Base-by-base conservation (phyloP, 1,140 invertebrate genomes). In the Nephila pilipes region DNA sequence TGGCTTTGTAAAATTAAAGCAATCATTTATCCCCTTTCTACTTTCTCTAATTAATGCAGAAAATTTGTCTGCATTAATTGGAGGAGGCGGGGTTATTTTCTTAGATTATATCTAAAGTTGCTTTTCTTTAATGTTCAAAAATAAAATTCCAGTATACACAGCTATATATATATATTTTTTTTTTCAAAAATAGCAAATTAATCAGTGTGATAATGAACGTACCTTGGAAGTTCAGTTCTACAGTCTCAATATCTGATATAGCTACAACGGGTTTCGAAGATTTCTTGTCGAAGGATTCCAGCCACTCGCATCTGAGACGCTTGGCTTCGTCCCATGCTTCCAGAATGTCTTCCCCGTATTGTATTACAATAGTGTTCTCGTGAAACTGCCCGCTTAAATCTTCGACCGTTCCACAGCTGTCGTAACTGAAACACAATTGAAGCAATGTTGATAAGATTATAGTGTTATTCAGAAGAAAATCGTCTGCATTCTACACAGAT, bases 261-360 rank as follows among this genome's bases (percentile, higher is more conserved):
- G 79, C 58, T 0, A 94, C 38, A 0, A 85, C 83, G 1, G 95
- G 95, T 95, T 99, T 98, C n/a, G 98, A 98, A 10, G 98, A 98
- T 0, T 98, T 98, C 96, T 99, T 99, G 95, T 99, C 98, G 95
- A 99, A 99, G 95, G 99, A 98, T 95, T 99, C 99, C 96, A 98
- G 98, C 98, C 98, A 99, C 95, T 99, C 98, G 95, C 98, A 99
- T 80, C 98, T 96, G 58, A 99, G 95, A 94, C 98, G 96, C 95
- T 99, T 99, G n/a, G 98, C 98, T 95, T 99, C 98, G 95, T 99
- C 98, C 98, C 98, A 99, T 38, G 99, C 98, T 96, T 99, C 98
- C 63, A 99, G 96, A 79, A 99, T 96, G 95, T 98, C 98, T 95
- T 98, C 98, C 95, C 98, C 98, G 95, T 98, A 98, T 95, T 99